These are phyloP conservation scores for Thyatira batis DNA, from an alignment of 2,888 invertebrate species.

Conservation along the genomic window DNA sequence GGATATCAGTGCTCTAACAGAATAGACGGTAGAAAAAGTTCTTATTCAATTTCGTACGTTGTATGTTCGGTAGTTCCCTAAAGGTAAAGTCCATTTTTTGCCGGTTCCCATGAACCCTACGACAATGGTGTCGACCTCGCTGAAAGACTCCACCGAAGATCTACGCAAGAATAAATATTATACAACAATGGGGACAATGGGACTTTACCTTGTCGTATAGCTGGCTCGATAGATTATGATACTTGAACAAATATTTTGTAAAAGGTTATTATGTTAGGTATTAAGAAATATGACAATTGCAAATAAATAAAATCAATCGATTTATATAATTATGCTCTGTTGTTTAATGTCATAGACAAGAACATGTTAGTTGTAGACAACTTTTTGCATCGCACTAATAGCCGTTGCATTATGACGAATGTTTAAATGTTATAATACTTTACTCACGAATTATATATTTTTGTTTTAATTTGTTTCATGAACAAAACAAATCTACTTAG, in stretches of 20 bases:
- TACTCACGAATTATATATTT: too few relatives aligned
- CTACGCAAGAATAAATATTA: constrained; percentile 81
- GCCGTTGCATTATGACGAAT: too few relatives aligned
- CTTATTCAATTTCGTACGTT: constrained; percentile 76
- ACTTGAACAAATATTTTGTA: constrained; percentile 22
- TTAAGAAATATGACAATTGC: too few relatives aligned
- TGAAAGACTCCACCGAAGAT: constrained; percentile 70
- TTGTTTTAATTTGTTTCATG: too few relatives aligned
- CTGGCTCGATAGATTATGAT: constrained; percentile 42
- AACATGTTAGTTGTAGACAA: too few relatives aligned
- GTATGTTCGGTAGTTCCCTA: constrained; percentile 56
- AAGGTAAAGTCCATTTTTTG: constrained; percentile 75
- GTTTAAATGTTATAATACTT: too few relatives aligned
- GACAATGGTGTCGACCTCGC: constrained; percentile 77
- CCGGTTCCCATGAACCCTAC: constrained; percentile 78
- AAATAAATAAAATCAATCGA: too few relatives aligned
- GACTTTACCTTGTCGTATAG: constrained; percentile 61
- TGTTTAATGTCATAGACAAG: too few relatives aligned
- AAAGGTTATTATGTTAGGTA: too few relatives aligned
- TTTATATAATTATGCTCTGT: too few relatives aligned
- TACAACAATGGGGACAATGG: constrained; percentile 77
- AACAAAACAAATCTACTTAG: too few relatives aligned
- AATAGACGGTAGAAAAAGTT: constrained; percentile 68
- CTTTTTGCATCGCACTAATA: too few relatives aligned
- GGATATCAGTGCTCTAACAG: constrained; percentile 41